A percentile compares a stretch with the other conserved stretches of the same genome.
These are phyloP conservation scores for Bimastos eiseni DNA, from an alignment of 2,888 invertebrate genomes.

Conservation along the genomic window DNA sequence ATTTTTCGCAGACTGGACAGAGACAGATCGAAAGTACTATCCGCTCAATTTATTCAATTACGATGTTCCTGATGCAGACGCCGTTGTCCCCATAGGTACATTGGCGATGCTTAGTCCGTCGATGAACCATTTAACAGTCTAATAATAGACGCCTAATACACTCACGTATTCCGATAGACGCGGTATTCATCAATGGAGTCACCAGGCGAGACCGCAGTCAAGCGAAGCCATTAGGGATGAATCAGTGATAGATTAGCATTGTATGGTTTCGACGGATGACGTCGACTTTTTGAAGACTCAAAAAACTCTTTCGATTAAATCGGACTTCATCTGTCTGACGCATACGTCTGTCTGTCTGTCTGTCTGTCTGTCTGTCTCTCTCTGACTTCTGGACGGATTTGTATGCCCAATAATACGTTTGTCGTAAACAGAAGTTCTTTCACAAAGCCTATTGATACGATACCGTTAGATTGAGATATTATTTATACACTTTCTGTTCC, in stretches of 20 bases:
- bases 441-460: no score
- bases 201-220: not conserved
- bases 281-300: not conserved
- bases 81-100: not conserved
- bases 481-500: no score
- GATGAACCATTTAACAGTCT: not conserved
- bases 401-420: no score
- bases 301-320: not conserved
- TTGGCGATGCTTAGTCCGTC: not conserved
- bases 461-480: no score
- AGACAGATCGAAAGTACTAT: not conserved
- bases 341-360: no score
- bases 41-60: slow-evolving; percentile 2
- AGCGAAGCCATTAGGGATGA: not conserved
- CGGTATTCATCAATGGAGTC: not conserved
- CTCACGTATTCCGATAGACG: not conserved
- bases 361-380: no score
- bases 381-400: no score
- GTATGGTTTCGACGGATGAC: not conserved
- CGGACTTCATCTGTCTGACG: not conserved
- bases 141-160: not conserved
- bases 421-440: no score
- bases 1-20: not conserved
- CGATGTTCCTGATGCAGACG: not conserved
- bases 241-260: not conserved